These are phyloP conservation scores for Panagrolaimus sp. DNA, from an alignment of 1,140 invertebrate species.

Conservation along the genomic window DNA sequence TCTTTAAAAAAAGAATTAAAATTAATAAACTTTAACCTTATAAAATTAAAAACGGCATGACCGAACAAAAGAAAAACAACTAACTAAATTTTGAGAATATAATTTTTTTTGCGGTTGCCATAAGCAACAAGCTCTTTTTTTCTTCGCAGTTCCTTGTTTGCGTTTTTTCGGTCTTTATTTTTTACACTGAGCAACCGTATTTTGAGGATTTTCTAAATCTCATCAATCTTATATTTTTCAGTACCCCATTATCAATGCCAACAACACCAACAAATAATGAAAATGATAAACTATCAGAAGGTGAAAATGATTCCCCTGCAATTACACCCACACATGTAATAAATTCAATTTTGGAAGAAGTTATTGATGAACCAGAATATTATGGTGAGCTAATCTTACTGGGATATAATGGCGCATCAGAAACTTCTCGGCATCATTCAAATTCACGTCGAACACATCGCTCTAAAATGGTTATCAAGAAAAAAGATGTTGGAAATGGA, in stretches of 20 bases:
- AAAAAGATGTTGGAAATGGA: slow-evolving; percentile 43
- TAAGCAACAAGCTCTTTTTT: no score
- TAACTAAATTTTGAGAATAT: no score
- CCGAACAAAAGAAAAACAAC: no score
- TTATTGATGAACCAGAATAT: neutral
- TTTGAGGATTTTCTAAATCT: no score
- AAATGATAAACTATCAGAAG: slow-evolving; percentile 7
- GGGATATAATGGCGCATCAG: slow-evolving; percentile 16
- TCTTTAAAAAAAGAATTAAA: no score
- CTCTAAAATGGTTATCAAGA: slow-evolving; percentile 47
- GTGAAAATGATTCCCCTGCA: neutral
- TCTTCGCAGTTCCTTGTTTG: no score
- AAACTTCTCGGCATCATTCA: neutral
- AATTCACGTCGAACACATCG: slow-evolving; percentile 26
- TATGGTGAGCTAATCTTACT: slow-evolving; percentile 39
- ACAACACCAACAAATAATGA: neutral
- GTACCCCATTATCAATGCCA: slow-evolving; percentile 7
- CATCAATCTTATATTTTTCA: neutral
- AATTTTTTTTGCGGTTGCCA: no score
- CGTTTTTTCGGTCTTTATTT: no score
- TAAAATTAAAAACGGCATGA: no score
- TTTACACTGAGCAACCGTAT: no score
- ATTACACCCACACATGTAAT: slow-evolving; percentile 3
- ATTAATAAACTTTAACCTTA: no score
- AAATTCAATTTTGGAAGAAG: neutral